Base-by-base conservation (phyloP, 2,113 vertebrate species). In the Chrysemys picta region DNA sequence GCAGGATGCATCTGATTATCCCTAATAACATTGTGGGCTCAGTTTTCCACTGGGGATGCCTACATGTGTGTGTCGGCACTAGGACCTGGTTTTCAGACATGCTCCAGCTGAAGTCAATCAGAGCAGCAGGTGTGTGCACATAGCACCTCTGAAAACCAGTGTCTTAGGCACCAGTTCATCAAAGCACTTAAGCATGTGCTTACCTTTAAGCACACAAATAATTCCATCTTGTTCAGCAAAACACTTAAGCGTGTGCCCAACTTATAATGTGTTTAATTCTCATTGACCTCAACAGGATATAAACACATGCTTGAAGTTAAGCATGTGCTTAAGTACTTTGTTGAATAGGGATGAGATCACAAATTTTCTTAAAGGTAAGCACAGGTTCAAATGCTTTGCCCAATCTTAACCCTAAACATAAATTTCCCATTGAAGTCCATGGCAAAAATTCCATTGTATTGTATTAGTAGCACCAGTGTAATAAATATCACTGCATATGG, bases 11-110 rank as follows among this genome's bases (percentile, higher is more conserved):
- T 52, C 6, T 79, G 38, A 54, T 79, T 8, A 45, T 1, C 1
- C 42, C 27, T 35, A 29, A 19, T 42, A 80, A 49, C 45, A 4
- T 25, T 2, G 0, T 0, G 3, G 47, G 2, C 5, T 93, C 14
- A 8, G 11, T 27, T 94, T 49, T 89, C 13, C 38, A 86, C 8
- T 62, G 8, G 6, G 62, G 21, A 50, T 2, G n/a, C 80, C 8
- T 49, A 75, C 81, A 53, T 31, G 13, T 14, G 59, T 57, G 3
- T 62, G 91, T 89, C 38, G 27, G 8, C 38, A 94, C 1, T 5
- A 2, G 0, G 0, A 2, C 83, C 91, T 86, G 11, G 6, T 89
- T 90, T 87, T 82, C 69, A 80, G 6, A 19, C 84, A 14, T 10
- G 9, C 13, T 45, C 21, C 1, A 79, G 5, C 8, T 24, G 13